Conservation (phyloP, 2,888 invertebrate species). For the Diogma glabrata region DNA sequence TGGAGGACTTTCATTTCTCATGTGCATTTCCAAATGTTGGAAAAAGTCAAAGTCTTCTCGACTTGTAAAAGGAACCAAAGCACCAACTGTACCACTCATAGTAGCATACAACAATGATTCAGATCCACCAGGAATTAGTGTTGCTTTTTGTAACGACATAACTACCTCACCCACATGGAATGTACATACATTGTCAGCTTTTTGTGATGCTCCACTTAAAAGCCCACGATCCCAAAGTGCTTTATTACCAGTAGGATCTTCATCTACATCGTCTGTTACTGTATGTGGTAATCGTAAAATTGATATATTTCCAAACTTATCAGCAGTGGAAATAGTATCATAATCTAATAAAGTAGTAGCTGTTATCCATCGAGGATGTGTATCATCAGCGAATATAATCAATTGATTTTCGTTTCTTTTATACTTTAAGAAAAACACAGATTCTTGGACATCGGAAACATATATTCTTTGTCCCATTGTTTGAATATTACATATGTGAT, state of each 20-base stretch:
- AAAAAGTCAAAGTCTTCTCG: slow-evolving; percentile 98
- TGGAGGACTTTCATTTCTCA: slow-evolving; percentile 94
- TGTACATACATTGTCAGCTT: slow-evolving; percentile 82
- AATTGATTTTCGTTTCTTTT: slow-evolving; percentile 93
- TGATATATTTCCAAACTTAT: slow-evolving; percentile 95
- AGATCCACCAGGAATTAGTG: slow-evolving; percentile 93
- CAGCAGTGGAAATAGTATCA: slow-evolving; percentile 90
- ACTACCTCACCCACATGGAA: slow-evolving; percentile 96
- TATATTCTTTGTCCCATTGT: slow-evolving; percentile 90
- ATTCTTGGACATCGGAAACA: slow-evolving; percentile 94
- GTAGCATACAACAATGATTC: slow-evolving; percentile 96
- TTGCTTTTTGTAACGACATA: slow-evolving; percentile 90
- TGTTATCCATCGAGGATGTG: slow-evolving; percentile 93
- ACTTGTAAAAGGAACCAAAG: slow-evolving; percentile 86
- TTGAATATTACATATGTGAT: slow-evolving; percentile 85
- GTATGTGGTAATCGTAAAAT: slow-evolving; percentile 82
- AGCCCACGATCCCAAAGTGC: slow-evolving; percentile 91
- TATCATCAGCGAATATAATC: slow-evolving; percentile 97
- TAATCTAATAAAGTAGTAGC: slow-evolving; percentile 88
- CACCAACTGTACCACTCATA: slow-evolving; percentile 85
- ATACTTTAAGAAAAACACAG: slow-evolving; percentile 90
- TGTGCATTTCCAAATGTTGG: slow-evolving; percentile 99
- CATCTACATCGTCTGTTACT: slow-evolving; percentile 95
- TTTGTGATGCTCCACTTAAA: slow-evolving; percentile 94
- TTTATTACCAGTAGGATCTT: slow-evolving; percentile 98